Percentiles rank a stretch among this genome's conserved stretches.
Conservation (phyloP, 2,113 vertebrate species). For the Planiliza haematocheilus region DNA sequence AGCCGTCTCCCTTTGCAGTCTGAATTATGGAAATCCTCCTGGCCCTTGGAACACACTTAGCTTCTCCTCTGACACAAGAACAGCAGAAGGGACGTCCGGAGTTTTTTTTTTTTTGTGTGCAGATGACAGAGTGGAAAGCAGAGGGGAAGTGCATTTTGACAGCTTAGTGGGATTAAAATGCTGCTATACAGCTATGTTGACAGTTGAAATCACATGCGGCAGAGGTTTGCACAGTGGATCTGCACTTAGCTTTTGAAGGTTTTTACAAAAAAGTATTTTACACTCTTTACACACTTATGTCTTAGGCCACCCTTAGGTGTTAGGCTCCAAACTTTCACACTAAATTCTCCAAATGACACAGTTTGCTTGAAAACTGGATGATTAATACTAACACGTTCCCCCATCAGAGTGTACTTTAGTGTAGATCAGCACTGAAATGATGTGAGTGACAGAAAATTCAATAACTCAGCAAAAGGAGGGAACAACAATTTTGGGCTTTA, state of each 20-base stretch:
- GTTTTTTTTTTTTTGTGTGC: conserved; percentile 4
- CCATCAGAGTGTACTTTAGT: too few species aligned
- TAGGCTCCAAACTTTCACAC: too few species aligned
- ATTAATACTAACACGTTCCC: too few species aligned
- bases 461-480: too few species aligned
- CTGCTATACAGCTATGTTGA: conserved; percentile 35
- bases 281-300: neutral
- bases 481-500: conserved; percentile 1
- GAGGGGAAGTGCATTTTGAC: conserved; percentile 57
- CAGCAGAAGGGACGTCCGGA: conserved; percentile 42
- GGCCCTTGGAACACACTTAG: conserved; percentile 52
- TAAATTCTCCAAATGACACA: too few species aligned
- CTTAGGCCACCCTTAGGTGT: neutral
- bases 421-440: too few species aligned
- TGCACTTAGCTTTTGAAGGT: conserved; percentile 20
- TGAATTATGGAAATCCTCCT: conserved; percentile 65
- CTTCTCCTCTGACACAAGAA: conserved; percentile 57
- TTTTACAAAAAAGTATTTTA: neutral
- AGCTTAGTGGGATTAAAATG: conserved; percentile 63
- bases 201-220: conserved; percentile 30
- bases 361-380: too few species aligned
- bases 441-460: too few species aligned
- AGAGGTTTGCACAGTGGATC: conserved; percentile 4
- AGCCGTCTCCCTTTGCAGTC: conserved; percentile 21
- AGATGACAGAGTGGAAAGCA: conserved; percentile 46